Base-by-base conservation (phyloP, 2,797 vertebrate genomes). In the Manis crassicaudata region DNA sequence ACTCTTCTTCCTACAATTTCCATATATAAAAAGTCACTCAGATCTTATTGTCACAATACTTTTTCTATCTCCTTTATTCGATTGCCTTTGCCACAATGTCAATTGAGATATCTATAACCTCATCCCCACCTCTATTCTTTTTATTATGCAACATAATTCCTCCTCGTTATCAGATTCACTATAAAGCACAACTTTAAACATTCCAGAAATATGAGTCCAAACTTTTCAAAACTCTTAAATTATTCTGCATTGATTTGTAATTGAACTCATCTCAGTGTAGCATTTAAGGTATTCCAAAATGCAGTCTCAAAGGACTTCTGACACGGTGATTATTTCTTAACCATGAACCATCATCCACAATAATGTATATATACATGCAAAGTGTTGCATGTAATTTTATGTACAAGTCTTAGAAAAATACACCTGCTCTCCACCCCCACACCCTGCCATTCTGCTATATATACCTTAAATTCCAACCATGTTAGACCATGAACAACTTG, bases 321-420 rank as follows among this genome's bases (percentile, higher is more conserved):
- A 17, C 25, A 77, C 27, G 65, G 70, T 58, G 63, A 75, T 63
- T 84, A 8, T 72, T 90, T 92, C 60, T 81, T 77, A 90, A 76
- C 21, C 54, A 11, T 75, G 16, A 12, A 0, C 1, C 50, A 76
- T 54, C n/a, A 56, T 46, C 32, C 3, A 40, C 50, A 60, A 79
- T 82, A 68, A 82, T 52, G 4, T n/a, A 1, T 1, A 40, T 23
- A 67, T 37, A 62, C 2, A 11, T n/a, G 7, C 3, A 65, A 80
- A 56, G 13, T 54, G 37, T 86, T 94, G 32, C 10, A 29, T 93
- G 80, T 73, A 54, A 35, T 89, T 84, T 93, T 88, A 85, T 37
- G n/a, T 5, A 79, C 3, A 68, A 89, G 7, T 40, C 18, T 68
- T 90, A 43, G 75, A 81, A 90, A 86, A 81, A 73, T 46, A 68